Percentiles rank a stretch among this genome's conserved stretches.
Evolutionary conservation across 2,797 vertebrate genomes (phyloP).

Genomic region (Coccyzus lansbergi): DNA sequence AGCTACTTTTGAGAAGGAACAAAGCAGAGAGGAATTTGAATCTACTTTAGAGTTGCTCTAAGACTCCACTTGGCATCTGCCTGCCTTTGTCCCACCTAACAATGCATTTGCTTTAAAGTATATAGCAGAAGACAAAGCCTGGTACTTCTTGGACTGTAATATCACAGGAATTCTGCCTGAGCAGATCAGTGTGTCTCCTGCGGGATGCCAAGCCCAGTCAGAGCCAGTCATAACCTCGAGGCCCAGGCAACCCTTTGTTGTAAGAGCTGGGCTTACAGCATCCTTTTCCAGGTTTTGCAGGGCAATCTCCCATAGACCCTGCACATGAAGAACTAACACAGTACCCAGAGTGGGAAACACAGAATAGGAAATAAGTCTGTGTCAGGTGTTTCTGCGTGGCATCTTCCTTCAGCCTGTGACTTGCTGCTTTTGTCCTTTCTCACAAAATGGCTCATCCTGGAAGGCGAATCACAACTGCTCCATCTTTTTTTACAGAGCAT

Average conservation of each 20-base stretch:
- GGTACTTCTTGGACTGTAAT: not conserved
- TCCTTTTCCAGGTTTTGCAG: not conserved
- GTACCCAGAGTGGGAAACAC: not conserved
- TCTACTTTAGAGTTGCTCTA: not conserved
- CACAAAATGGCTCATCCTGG: not conserved
- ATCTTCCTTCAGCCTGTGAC: not conserved
- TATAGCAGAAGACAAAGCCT: not conserved
- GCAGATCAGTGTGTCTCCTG: fast-evolving
- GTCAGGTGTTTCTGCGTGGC: not conserved
- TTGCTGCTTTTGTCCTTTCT: not conserved
- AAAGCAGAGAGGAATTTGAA: conserved; percentile 39
- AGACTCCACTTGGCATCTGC: not conserved
- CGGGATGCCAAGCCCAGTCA: not conserved
- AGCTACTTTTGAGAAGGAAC: conserved; percentile 45
- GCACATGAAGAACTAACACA: not conserved
- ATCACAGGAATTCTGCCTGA: not conserved
- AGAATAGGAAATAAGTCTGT: not conserved
- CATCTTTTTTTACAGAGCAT: not conserved
- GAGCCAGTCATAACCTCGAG: not conserved
- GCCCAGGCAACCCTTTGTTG: not conserved
- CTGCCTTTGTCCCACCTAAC: not conserved
- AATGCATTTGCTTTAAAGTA: not conserved
- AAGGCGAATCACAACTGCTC: not conserved
- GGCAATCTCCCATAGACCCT: not conserved
- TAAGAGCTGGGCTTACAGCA: not conserved